These are phyloP conservation scores for Halichoerus grypus DNA, from an alignment of 2,113 vertebrate species.

Conservation along the genomic window DNA sequence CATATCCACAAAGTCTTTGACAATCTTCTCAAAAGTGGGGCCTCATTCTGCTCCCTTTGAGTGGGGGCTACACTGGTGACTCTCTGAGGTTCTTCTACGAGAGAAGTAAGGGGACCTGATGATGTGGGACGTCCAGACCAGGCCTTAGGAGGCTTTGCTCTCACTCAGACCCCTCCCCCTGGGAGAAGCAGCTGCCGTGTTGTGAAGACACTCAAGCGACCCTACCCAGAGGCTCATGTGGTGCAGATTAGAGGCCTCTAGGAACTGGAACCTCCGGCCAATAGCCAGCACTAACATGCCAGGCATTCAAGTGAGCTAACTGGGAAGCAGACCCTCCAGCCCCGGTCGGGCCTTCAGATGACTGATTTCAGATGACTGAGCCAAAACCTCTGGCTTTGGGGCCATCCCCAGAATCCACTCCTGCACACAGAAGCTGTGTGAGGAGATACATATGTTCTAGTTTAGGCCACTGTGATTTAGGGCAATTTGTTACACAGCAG, in stretches of 20 bases:
- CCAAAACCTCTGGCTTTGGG: not conserved
- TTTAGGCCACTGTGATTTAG: not conserved
- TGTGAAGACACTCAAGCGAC: not conserved
- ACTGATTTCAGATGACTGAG: not conserved
- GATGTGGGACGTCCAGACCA: not conserved
- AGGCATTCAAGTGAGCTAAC: not conserved
- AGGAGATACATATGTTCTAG: no score
- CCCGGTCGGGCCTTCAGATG: no score
- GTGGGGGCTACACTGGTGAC: fast-evolving
- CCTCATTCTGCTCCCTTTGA: not conserved
- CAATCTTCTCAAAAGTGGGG: not conserved
- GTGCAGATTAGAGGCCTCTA: not conserved
- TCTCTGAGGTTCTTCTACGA: not conserved
- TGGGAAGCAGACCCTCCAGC: not conserved
- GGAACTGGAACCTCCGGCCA: not conserved
- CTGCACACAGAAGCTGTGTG: not conserved
- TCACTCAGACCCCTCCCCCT: not conserved
- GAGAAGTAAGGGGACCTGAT: not conserved
- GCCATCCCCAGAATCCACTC: not conserved
- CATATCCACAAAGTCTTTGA: not conserved
- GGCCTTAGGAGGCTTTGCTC: no score
- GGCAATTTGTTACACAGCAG: not conserved
- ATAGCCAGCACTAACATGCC: fast-evolving
- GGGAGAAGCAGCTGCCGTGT: not conserved
- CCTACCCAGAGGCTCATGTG: no score